phyloP scores from a whole-genome alignment of 2,797 vertebrate genomes.

The Sebastes elongatus region DNA sequence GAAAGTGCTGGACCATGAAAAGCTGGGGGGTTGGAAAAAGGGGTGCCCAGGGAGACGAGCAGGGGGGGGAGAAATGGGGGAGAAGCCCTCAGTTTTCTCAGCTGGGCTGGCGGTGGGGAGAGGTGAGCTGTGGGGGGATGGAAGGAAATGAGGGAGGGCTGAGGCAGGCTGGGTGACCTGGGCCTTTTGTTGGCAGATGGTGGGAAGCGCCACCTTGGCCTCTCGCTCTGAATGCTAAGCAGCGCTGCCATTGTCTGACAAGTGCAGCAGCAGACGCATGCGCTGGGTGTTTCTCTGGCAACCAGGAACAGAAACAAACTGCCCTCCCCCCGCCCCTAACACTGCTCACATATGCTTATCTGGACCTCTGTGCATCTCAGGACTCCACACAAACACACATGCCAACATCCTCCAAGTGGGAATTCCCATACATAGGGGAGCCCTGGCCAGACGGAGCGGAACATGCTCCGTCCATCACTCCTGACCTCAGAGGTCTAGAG shows the following conservation, averaged over 20 bases:
- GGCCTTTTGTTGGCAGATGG: slow-evolving; percentile 85
- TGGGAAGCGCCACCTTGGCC: slow-evolving; percentile 84
- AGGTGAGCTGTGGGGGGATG: slow-evolving; percentile 59
- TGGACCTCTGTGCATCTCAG: slow-evolving; percentile 18
- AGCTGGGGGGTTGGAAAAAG: neutral
- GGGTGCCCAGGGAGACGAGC: neutral
- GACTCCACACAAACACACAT: slow-evolving; percentile 27
- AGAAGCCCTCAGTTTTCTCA: slow-evolving; percentile 59
- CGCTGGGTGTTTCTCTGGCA: slow-evolving; percentile 79
- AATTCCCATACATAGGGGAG: slow-evolving; percentile 53
- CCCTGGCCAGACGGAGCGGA: slow-evolving; percentile 20
- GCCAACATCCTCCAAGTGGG: slow-evolving; percentile 38
- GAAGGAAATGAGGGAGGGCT: slow-evolving; percentile 60
- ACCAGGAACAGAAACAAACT: slow-evolving; percentile 74
- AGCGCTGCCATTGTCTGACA: slow-evolving; percentile 84
- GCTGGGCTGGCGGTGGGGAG: slow-evolving; percentile 55
- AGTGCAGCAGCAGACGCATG: slow-evolving; percentile 80
- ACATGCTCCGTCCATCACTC: slow-evolving; percentile 35
- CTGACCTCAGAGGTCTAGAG: slow-evolving; percentile 40
- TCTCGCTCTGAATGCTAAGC: slow-evolving; percentile 85
- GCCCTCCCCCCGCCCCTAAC: slow-evolving; percentile 23
- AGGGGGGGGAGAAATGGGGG: slow-evolving; percentile 1
- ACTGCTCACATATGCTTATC: slow-evolving; percentile 15
- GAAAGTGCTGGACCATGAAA: slow-evolving; percentile 34
- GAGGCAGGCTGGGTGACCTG: slow-evolving; percentile 78